Conservation (phyloP, 2,888 invertebrate species). For the Chelonus formosanus region DNA sequence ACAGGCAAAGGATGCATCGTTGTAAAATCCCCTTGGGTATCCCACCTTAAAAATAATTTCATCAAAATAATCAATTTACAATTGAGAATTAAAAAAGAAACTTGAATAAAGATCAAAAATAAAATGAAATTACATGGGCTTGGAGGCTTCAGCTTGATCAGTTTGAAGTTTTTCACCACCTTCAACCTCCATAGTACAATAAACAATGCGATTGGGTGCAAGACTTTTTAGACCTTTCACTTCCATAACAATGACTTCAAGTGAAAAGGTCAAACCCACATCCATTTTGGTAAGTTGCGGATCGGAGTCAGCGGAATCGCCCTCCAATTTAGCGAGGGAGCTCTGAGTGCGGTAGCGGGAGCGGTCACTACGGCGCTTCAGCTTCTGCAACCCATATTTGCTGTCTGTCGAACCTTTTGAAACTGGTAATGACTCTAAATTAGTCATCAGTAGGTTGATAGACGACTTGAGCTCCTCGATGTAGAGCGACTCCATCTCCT, state of each 20-base stretch:
- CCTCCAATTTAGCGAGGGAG: slow-evolving; percentile 91
- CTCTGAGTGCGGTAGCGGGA: slow-evolving; percentile 78
- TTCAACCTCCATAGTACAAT: slow-evolving; percentile 99
- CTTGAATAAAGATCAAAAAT: slow-evolving; percentile 5
- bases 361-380: slow-evolving; percentile 78
- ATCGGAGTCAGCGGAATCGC: slow-evolving; percentile 94
- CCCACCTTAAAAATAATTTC: slow-evolving; percentile 78
- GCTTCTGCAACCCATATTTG: slow-evolving; percentile 96
- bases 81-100: not conserved
- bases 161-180: slow-evolving; percentile 99
- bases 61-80: too few relatives aligned
- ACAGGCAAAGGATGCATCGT: slow-evolving; percentile 96
- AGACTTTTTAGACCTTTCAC: slow-evolving; percentile 97
- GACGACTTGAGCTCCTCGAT: slow-evolving; percentile 98
- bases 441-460: slow-evolving; percentile 97
- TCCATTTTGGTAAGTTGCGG: slow-evolving; percentile 97
- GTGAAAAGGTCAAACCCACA: slow-evolving; percentile 95
- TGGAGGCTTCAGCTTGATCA: slow-evolving; percentile 98
- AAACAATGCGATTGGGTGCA: slow-evolving; percentile 96
- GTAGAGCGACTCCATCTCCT: slow-evolving; percentile 99
- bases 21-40: slow-evolving; percentile 99
- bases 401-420: slow-evolving; percentile 98
- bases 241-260: slow-evolving; percentile 99
- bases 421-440: slow-evolving; percentile 98
- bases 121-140: slow-evolving; percentile 79